Conservation (phyloP, 2,113 vertebrate genomes). For the Xerus inauris region DNA sequence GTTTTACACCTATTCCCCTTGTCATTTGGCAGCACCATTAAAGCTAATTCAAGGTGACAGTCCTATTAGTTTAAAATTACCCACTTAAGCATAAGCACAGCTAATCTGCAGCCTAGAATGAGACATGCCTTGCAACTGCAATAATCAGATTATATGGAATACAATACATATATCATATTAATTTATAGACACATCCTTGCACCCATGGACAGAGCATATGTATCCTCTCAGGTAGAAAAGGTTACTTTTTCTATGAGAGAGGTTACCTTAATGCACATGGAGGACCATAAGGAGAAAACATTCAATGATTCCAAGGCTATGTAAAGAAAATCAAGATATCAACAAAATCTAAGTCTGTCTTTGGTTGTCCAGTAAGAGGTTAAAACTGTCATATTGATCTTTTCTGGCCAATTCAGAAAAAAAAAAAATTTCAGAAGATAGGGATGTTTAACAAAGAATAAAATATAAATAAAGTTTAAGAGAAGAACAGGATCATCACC, state of each 20-base stretch:
- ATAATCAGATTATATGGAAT: not conserved
- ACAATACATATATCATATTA: not conserved
- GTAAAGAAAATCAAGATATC: slow-evolving; percentile 36
- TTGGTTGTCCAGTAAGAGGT: not conserved
- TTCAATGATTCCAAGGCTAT: not conserved
- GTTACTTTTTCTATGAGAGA: not conserved
- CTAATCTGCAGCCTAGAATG: not conserved
- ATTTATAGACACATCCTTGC: not conserved
- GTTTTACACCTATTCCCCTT: not conserved
- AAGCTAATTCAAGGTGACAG: not conserved
- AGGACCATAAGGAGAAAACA: slow-evolving; percentile 4
- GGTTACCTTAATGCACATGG: not conserved
- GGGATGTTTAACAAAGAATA: slow-evolving; percentile 10
- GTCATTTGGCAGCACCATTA: not conserved
- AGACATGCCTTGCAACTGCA: not conserved
- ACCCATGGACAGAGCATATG: not conserved
- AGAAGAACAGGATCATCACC: not conserved
- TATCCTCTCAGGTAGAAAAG: not conserved
- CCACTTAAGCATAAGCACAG: not conserved
- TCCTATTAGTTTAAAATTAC: not conserved
- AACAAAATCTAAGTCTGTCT: slow-evolving; percentile 5
- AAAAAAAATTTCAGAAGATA: slow-evolving; percentile 38
- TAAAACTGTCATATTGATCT: not conserved
- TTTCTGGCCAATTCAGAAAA: slow-evolving; percentile 25
- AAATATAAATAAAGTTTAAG: not conserved